Conservation (phyloP, 2,113 vertebrate genomes). For the Ctenodactylus gundi region DNA sequence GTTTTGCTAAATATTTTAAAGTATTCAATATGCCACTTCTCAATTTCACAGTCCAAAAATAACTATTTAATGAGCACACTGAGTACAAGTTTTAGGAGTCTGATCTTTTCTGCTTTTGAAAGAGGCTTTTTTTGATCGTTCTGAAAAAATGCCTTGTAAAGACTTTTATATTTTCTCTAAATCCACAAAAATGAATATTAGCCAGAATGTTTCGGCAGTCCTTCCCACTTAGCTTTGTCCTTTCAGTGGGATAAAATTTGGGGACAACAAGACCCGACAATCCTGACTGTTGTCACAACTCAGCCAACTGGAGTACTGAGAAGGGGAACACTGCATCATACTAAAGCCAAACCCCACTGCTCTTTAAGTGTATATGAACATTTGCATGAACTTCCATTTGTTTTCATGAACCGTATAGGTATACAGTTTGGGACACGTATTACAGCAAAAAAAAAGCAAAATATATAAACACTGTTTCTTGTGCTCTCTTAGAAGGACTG, state of each 20-base stretch:
- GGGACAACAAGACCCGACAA: background rate
- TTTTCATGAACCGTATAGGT: background rate
- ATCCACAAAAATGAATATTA: background rate
- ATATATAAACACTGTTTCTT: background rate
- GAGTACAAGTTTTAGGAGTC: background rate
- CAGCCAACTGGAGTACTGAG: background rate
- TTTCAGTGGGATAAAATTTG: background rate
- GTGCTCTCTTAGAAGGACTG: background rate
- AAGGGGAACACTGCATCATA: background rate
- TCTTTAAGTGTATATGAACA: background rate
- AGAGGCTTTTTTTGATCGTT: background rate
- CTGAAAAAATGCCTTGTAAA: background rate
- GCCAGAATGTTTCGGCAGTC: background rate
- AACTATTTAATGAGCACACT: background rate
- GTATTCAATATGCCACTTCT: background rate
- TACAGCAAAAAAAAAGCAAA: background rate
- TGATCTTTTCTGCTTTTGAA: background rate
- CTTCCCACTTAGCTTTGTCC: background rate
- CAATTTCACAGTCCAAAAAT: background rate
- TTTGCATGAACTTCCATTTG: background rate
- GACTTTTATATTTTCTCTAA: background rate
- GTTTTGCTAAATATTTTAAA: slow-evolving; percentile 16
- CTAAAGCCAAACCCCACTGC: accelerated
- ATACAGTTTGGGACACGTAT: background rate
- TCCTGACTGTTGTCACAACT: background rate